A percentile compares a stretch with the other conserved stretches of the same genome.
Evolutionary conservation across 1,140 invertebrate species (phyloP).

Genomic region (Idris sp.): DNA sequence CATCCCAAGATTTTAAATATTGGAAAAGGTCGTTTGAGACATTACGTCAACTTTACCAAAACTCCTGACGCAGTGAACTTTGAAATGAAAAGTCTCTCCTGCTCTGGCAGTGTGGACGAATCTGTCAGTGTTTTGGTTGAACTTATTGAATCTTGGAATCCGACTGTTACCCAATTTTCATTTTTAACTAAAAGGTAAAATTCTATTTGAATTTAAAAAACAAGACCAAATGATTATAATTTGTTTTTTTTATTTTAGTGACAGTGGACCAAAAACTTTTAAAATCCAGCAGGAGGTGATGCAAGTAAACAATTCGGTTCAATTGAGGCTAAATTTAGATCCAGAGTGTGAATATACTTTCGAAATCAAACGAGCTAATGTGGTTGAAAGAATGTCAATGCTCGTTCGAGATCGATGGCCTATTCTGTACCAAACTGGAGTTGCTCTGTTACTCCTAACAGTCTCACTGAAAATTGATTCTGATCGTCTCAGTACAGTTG

Average conservation of each 20-base stretch:
- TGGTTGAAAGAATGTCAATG: slow-evolving; percentile 69
- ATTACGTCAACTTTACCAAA: slow-evolving; percentile 62
- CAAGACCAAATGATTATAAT: no score
- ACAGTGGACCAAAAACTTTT: slow-evolving; percentile 74
- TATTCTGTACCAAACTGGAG: slow-evolving; percentile 67
- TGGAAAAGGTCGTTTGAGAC: slow-evolving; percentile 62
- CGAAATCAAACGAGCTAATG: slow-evolving; percentile 59
- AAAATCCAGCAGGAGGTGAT: slow-evolving; percentile 76
- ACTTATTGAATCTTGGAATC: slow-evolving; percentile 82
- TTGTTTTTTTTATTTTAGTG: slow-evolving; percentile 68
- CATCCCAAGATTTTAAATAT: slow-evolving; percentile 33
- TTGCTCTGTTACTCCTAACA: slow-evolving; percentile 69
- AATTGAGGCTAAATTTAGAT: slow-evolving; percentile 79
- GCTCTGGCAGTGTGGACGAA: slow-evolving; percentile 67
- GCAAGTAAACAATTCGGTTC: slow-evolving; percentile 71
- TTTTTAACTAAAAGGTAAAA: slow-evolving; percentile 80
- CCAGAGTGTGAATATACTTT: slow-evolving; percentile 81
- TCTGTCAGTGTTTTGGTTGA: slow-evolving; percentile 80
- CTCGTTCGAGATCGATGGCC: slow-evolving; percentile 73
- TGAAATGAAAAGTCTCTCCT: slow-evolving; percentile 68
- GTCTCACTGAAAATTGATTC: slow-evolving; percentile 68
- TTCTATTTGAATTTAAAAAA: slow-evolving; percentile 8
- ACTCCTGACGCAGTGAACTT: slow-evolving; percentile 64
- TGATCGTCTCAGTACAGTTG: slow-evolving; percentile 39
- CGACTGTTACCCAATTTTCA: slow-evolving; percentile 80